A percentile compares a stretch with the other conserved stretches of the same genome.
phyloP scores from a whole-genome alignment of 2,888 invertebrate genomes.

The Actias luna region DNA sequence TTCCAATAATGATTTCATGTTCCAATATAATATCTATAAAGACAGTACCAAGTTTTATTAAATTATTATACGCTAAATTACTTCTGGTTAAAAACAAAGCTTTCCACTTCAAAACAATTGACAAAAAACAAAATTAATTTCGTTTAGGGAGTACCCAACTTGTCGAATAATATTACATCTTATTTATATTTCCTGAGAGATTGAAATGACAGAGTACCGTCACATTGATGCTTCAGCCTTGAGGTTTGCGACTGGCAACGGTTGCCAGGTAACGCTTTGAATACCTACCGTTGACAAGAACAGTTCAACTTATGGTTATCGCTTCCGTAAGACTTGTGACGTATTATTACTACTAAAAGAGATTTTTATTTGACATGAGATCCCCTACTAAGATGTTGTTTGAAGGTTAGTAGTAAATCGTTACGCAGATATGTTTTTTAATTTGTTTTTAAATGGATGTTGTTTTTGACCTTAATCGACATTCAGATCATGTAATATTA shows the following conservation, averaged over 20 bases:
- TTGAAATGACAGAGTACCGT: neutral
- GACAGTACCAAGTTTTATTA: neutral
- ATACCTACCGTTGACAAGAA: neutral
- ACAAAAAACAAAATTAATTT: constrained; percentile 5
- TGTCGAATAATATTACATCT: neutral
- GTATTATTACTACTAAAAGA: neutral
- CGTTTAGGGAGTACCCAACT: neutral
- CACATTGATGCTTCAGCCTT: constrained; percentile 8
- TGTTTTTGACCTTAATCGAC: too few species aligned
- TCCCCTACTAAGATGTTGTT: neutral
- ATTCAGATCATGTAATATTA: too few species aligned
- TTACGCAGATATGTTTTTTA: too few species aligned
- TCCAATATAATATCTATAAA: neutral
- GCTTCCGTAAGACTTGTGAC: neutral
- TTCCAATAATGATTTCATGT: too few species aligned
- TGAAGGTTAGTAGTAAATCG: neutral
- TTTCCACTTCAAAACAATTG: constrained; percentile 2
- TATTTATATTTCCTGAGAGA: neutral
- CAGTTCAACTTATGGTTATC: neutral
- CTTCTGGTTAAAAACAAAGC: neutral
- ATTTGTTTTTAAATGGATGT: too few species aligned
- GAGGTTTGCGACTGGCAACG: constrained; percentile 24
- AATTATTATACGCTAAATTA: neutral
- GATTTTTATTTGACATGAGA: neutral
- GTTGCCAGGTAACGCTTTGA: constrained; percentile 25